Conservation (phyloP, 2,797 vertebrate genomes). For the Syngnathus rostellatus region DNA sequence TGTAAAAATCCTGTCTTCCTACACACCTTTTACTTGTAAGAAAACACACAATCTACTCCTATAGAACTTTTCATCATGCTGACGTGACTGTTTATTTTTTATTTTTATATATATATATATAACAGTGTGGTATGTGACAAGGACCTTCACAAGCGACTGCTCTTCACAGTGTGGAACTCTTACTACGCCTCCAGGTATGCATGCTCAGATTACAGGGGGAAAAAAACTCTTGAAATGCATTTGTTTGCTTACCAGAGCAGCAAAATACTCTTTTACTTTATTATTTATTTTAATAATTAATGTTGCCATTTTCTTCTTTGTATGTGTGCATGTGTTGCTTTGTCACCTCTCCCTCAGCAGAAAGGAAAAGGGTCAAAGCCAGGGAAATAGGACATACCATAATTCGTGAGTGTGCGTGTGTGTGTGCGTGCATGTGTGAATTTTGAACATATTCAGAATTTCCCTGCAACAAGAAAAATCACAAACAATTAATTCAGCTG, state of each 20-base stretch:
- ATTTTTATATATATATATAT: not conserved
- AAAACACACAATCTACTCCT: not conserved
- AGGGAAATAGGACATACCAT: slow-evolving; percentile 18
- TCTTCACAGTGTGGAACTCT: slow-evolving; percentile 79
- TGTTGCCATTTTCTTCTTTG: slow-evolving; percentile 13
- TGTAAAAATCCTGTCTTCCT: slow-evolving; percentile 64
- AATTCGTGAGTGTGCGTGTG: not conserved
- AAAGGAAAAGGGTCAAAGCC: slow-evolving; percentile 44
- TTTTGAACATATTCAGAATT: no score
- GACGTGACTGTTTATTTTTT: not conserved
- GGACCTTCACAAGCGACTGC: slow-evolving; percentile 75
- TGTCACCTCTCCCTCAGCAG: slow-evolving; percentile 32
- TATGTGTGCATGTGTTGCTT: slow-evolving; percentile 5
- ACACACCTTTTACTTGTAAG: slow-evolving; percentile 66
- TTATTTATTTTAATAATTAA: slow-evolving; percentile 35
- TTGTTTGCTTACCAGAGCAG: not conserved
- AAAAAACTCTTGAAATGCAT: no score
- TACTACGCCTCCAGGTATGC: slow-evolving; percentile 69
- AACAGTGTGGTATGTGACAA: slow-evolving; percentile 51
- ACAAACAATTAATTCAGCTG: no score
- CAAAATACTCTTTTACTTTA: slow-evolving; percentile 8
- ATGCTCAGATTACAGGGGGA: no score
- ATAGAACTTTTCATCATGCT: not conserved
- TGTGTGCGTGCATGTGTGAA: no score
- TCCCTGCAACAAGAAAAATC: no score